A percentile compares a stretch with the other conserved stretches of the same genome.
phyloP scores from a whole-genome alignment of 2,888 invertebrate species.

The Bombylius discolor region DNA sequence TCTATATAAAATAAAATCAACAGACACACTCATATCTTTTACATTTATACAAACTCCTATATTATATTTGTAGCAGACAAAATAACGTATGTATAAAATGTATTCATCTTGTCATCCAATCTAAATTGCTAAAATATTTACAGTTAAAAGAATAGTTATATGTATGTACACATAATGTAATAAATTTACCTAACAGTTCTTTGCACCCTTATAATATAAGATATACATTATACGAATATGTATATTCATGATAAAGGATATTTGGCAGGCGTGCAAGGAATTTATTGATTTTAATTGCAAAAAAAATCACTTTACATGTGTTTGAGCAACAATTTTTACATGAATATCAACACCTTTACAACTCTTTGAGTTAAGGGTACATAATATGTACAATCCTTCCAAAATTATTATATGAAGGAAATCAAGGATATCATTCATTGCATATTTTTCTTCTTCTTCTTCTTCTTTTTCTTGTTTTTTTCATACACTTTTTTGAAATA shows the following conservation, averaged over 20 bases:
- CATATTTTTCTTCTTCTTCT: too few relatives aligned
- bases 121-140: conserved; percentile 14
- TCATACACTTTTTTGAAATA: too few relatives aligned
- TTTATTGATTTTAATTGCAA: conserved; percentile 15
- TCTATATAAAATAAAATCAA: too few relatives aligned
- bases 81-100: background rate
- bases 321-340: background rate
- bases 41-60: too few relatives aligned
- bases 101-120: conserved; percentile 7
- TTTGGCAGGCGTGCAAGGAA: conserved; percentile 10
- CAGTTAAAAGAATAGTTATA: conserved; percentile 3
- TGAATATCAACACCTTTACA: too few relatives aligned
- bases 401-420: too few relatives aligned
- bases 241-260: background rate
- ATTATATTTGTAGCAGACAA: too few relatives aligned
- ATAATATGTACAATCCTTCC: too few relatives aligned
- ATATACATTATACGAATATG: background rate
- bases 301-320: background rate
- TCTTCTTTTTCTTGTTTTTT: too few relatives aligned
- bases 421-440: too few relatives aligned
- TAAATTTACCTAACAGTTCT: conserved; percentile 10
- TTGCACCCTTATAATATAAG: conserved; percentile 3
- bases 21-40: background rate
- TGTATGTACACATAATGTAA: background rate
- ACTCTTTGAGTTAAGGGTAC: too few relatives aligned